Evolutionary conservation across 2,888 invertebrate genomes (phyloP), one percentile per base, ranked within the genome.

Genomic region (Parthenolecanium corni): DNA sequence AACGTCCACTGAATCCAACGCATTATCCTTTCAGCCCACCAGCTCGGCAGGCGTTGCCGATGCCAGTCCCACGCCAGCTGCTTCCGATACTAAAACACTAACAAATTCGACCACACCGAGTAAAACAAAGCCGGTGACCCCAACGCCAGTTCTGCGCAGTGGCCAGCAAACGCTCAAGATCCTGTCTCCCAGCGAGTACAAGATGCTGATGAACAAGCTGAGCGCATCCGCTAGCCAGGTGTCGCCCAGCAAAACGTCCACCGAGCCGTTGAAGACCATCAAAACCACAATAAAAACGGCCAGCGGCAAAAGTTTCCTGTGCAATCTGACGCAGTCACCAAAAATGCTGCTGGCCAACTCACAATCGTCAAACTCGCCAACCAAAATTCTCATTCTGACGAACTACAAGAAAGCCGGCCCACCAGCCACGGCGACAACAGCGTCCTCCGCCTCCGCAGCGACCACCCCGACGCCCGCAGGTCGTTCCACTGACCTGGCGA

Each of bases 281-380:
- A 20, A 38, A 20, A 56, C 16, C n/a, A 56, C 40, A 4, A 2
- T 56, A 9, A 40, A 24, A 44, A 46, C 23, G 23, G 44, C 42
- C 46, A 44, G 44, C 20, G 56, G 56, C 44, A 57, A 57, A 46
- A 57, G 24, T 16, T 1, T 57, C 3, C 18, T 49, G 18, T 49
- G 49, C 49, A 18, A 18, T 49, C 5, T 57, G 24, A 57, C 14
- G 3, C 46, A 42, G 16, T 47, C 54, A 12, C 54, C 54, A 16
- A 53, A 64, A 24, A 20, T 62, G 24, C 38, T 62, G 12, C 20
- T 62, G 21, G 51, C 31, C 40, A 62, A 51, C 14, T n/a, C 4
- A 12, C 40, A 11, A 9, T 3, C 36, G 6, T 12, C 38, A 5
- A 14, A 14, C n/a, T 9, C 38, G 38, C 20, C 56, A 9, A 56